Conservation (phyloP, 2,113 vertebrate genomes). For the Syrrhaptes paradoxus region DNA sequence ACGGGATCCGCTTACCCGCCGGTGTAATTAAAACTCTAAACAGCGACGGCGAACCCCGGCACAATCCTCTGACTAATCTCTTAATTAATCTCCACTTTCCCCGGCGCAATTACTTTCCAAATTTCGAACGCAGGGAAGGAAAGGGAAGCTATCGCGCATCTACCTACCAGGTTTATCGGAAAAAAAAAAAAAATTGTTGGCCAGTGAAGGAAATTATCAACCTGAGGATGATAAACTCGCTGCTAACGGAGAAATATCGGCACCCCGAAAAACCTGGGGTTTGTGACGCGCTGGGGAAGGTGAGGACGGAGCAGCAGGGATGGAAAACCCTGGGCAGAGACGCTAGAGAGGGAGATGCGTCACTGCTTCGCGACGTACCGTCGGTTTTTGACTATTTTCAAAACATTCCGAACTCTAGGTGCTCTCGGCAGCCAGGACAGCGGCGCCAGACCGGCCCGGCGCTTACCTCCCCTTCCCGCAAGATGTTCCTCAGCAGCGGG, state of each 20-base stretch:
- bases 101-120: neutral
- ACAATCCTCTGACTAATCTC: constrained; percentile 5
- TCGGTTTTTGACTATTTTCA: too few species aligned
- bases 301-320: too few species aligned
- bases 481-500: constrained; percentile 85
- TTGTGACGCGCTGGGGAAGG: too few species aligned
- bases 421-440: neutral
- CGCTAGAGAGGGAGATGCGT: too few species aligned
- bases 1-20: neutral
- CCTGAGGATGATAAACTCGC: too few species aligned
- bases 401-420: too few species aligned
- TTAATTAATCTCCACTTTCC: constrained; percentile 33
- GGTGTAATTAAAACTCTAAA: constrained; percentile 36
- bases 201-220: too few species aligned
- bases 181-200: neutral
- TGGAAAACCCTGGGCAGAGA: too few species aligned
- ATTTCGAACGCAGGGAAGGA: neutral
- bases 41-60: accelerated
- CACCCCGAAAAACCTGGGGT: too few species aligned
- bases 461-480: constrained; percentile 84
- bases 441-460: accelerated
- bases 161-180: neutral
- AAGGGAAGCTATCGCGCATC: neutral
- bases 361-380: too few species aligned
- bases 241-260: too few species aligned